phyloP scores from a whole-genome alignment of 2,797 vertebrate species.

The Platalea minor region DNA sequence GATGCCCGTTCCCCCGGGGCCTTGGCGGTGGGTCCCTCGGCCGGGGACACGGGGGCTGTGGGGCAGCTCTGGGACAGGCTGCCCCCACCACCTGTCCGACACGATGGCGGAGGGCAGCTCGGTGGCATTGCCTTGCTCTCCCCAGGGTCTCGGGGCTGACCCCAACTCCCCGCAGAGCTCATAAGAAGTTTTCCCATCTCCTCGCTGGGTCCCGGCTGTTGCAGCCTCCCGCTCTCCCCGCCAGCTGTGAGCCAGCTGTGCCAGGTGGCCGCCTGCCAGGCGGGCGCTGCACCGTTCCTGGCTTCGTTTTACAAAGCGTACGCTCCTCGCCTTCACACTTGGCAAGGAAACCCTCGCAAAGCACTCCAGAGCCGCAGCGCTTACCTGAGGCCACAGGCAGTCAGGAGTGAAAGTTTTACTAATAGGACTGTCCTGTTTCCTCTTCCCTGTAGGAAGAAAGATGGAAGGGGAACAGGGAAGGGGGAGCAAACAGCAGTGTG shows the following conservation, averaged over 20 bases:
- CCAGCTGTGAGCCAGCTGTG: accelerated
- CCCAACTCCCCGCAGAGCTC: background rate
- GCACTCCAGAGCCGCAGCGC: accelerated
- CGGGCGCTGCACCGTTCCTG: accelerated
- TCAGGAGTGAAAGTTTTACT: background rate
- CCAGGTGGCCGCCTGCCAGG: background rate
- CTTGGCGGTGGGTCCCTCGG: background rate
- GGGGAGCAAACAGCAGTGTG: background rate
- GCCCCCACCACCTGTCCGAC: accelerated
- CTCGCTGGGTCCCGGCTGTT: background rate
- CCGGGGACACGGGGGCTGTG: background rate
- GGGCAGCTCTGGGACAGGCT: background rate
- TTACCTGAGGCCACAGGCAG: background rate
- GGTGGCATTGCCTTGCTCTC: background rate
- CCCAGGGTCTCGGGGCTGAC: background rate
- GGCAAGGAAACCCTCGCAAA: background rate
- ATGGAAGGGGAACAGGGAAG: background rate
- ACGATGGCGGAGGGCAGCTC: background rate
- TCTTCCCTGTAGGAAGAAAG: background rate
- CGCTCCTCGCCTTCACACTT: accelerated
- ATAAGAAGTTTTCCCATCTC: accelerated
- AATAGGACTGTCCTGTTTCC: background rate
- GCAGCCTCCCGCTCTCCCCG: accelerated
- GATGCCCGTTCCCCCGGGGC: accelerated
- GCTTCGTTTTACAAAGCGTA: accelerated